Conservation (phyloP, 1,140 invertebrate genomes). For the Trinorchestia longiramus region DNA sequence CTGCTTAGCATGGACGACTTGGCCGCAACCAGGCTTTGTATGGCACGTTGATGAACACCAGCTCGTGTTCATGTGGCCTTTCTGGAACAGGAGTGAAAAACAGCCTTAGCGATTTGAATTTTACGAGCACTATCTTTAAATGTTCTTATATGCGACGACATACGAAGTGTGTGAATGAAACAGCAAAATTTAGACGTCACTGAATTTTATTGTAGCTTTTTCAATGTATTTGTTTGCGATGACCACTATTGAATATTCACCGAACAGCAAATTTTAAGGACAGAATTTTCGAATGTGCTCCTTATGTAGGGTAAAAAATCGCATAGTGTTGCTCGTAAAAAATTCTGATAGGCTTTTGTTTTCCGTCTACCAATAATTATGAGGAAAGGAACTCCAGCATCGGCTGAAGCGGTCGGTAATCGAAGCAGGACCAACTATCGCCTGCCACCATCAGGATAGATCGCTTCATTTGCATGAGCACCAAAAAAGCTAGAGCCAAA, state of each 20-base stretch:
- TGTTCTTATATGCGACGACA: neutral
- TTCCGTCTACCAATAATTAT: slow-evolving; percentile 14
- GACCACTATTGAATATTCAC: neutral
- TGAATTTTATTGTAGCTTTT: neutral
- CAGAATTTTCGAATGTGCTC: neutral
- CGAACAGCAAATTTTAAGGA: neutral
- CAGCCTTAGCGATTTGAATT: neutral
- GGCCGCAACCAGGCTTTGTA: neutral
- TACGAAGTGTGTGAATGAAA: neutral
- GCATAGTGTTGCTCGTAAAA: neutral
- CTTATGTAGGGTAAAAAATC: neutral
- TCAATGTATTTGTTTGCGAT: neutral
- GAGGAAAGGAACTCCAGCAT: neutral
- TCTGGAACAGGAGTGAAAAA: neutral
- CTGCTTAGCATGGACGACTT: neutral
- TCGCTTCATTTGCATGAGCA: slow-evolving; percentile 49
- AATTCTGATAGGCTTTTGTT: neutral
- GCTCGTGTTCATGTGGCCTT: neutral
- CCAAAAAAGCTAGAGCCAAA: neutral
- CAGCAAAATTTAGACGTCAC: neutral
- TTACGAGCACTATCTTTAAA: neutral
- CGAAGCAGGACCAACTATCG: slow-evolving; percentile 35
- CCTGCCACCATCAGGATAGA: slow-evolving; percentile 42
- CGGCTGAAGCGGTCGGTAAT: neutral
- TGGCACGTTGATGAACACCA: neutral